Conservation (phyloP, 2,888 invertebrate species). For the Tinea pellionella region DNA sequence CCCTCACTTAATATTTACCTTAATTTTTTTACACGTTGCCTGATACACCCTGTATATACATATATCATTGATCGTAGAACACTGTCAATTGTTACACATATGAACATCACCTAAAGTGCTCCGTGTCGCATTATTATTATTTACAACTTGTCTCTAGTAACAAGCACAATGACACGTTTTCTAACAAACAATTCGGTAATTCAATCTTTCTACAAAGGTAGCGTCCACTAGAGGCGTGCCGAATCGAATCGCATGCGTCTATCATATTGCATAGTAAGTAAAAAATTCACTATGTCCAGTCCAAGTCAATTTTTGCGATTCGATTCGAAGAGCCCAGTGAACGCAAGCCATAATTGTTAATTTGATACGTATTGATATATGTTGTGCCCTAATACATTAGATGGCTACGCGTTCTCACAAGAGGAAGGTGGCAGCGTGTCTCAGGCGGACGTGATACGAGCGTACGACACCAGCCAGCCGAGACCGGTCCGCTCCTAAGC, state of each 20-base stretch:
- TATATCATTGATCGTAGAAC: too few relatives aligned
- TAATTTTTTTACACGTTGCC: too few relatives aligned
- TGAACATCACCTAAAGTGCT: background rate
- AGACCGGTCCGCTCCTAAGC: slow-evolving; percentile 79
- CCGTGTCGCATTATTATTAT: slow-evolving; percentile 10
- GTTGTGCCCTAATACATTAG: slow-evolving; percentile 54
- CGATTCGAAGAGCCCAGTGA: too few relatives aligned
- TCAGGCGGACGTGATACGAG: slow-evolving; percentile 94
- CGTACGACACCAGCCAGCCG: slow-evolving; percentile 93
- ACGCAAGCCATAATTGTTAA: too few relatives aligned
- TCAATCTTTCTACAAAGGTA: too few relatives aligned
- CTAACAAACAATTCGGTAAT: background rate
- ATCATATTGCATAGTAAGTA: too few relatives aligned
- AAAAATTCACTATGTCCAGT: too few relatives aligned
- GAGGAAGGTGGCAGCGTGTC: slow-evolving; percentile 97
- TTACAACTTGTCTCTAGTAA: slow-evolving; percentile 2
- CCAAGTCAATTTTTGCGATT: too few relatives aligned
- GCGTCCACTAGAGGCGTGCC: too few relatives aligned
- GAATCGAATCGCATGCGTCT: too few relatives aligned
- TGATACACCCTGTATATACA: too few relatives aligned
- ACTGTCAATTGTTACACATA: background rate
- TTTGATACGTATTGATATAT: background rate
- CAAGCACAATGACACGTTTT: background rate
- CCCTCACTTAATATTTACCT: too few relatives aligned
- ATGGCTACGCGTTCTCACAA: slow-evolving; percentile 99